Evolutionary conservation across 1,140 invertebrate genomes (phyloP), one percentile per base, ranked within the genome.

Genomic region (Nasonia longicornis): DNA sequence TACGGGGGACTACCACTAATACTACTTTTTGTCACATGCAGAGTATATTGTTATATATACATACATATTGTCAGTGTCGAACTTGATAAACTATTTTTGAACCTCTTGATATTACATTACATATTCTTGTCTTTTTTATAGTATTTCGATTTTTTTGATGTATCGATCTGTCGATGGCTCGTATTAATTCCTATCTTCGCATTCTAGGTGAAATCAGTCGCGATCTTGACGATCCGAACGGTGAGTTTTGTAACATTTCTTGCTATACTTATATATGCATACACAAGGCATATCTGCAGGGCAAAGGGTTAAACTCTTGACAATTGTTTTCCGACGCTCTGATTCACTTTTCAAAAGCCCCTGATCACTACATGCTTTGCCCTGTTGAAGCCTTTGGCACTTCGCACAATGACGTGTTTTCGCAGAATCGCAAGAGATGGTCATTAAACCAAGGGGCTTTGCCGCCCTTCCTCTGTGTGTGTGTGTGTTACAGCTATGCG

Each of bases 191-290:
- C 78, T 45, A 64, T 87, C 66, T 85, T 84, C 89, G 85, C 86
- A 86, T 91, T 89, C 90, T 92, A 93, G 92, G 92, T 92, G 92
- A 93, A 86, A 91, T 92, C 86, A 92, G 90, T 88, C 91, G 92
- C 64, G 90, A 91, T 85, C 91, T 92, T 88, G 92, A 93, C 42
- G 92, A 93, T 88, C 86, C 91, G 80, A 92, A 91, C 86, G 90
- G 93, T 93, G 90, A 93, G 91, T 78, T 76, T 29, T 16, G 48
- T 38, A 77, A 52, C 48, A 69, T 31, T 35, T 76, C 12, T 7
- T 63, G n/a, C 35, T 58, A 14, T 74, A 42, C 11, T 22, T 22
- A 45, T 10, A 10, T 10, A 42, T 10, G 16, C 48, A 16, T 20
- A 4, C 12, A 52, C 48, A 52, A 52, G 16, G 12, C 48, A 52